Evolutionary conservation across 2,888 invertebrate genomes (phyloP), one percentile per base, ranked within the genome.

Genomic region (Nephrotoma guestfalica): DNA sequence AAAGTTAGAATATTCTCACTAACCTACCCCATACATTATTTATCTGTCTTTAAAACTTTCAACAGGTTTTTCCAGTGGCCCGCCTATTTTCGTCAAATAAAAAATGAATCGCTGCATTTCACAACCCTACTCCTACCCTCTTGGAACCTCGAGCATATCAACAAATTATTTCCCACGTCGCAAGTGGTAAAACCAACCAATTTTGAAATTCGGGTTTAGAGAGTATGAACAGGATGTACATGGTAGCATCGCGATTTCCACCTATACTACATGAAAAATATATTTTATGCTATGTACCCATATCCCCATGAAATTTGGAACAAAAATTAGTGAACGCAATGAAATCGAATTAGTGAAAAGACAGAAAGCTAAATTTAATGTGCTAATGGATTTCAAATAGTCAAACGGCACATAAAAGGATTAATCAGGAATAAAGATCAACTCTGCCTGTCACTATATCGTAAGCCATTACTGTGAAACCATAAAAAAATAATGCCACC

Each of bases 381-480:
- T 98, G 86, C 92, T 99, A 11, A 90, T 99, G 86, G 99, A 99
- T 91, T 97, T 95, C 93, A 0, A 96, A 95, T 90, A 97, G 97
- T 2, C 93, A 96, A 88, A 95, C 94, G 30, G 94, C 98, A 93
- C 91, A n/a, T 99, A 51, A 92, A 94, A 88, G 96, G 97, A 0
- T 91, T 98, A 87, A 89, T 98, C 9, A 92, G 93, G 57, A 92
- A 94, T 87, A 93, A 93, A 86, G 90, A 92, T 42, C 93, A 93
- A 87, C 95, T 95, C 89, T 93, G 93, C 87, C 92, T 99, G 18
- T 95, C 95, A 86, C 93, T 99, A 86, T 99, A 97, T 90, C 99
- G 99, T 91, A 98, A 99, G 0, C 99, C 99, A 0, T 94, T 95
- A 89, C 92, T 99, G 51, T 93, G 97, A 86, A 98, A 98, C 0